Evolutionary conservation across 2,888 invertebrate species (phyloP).

Genomic region (Conistra vaccinii): DNA sequence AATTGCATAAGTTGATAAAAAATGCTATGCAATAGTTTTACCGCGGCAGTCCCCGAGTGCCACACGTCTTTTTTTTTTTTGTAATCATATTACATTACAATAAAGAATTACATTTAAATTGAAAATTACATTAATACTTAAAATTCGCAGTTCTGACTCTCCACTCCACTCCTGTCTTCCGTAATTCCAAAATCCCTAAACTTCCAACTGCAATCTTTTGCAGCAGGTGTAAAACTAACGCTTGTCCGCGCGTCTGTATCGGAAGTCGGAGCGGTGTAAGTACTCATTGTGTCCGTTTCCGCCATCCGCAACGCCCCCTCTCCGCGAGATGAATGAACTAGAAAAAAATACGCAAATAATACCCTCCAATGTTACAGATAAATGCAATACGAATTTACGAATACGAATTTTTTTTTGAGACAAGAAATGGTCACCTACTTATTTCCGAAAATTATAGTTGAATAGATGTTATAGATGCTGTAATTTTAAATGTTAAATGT

Average conservation of each 20-base stretch:
- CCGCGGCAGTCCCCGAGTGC: too few species aligned
- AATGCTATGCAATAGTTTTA: too few species aligned
- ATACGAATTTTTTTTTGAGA: constrained; percentile 1
- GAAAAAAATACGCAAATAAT: constrained; percentile 48
- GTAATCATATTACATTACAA: too few species aligned
- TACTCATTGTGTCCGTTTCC: constrained; percentile 86
- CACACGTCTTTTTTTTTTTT: too few species aligned
- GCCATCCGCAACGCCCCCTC: constrained; percentile 76
- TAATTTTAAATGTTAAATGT: constrained; percentile 8
- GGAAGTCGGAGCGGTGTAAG: constrained; percentile 82
- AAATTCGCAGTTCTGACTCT: too few species aligned
- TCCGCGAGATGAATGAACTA: constrained; percentile 75
- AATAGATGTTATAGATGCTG: not conserved
- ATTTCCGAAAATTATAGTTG: constrained; percentile 22
- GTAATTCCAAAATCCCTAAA: too few species aligned
- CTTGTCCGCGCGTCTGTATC: constrained; percentile 77
- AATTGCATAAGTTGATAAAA: too few species aligned
- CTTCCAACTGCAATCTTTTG: not conserved
- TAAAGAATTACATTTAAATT: too few species aligned
- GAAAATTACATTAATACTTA: too few species aligned
- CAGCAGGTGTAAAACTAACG: constrained; percentile 51
- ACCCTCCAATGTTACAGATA: constrained; percentile 53
- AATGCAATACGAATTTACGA: constrained; percentile 39
- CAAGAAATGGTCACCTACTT: constrained; percentile 3
- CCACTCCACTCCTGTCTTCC: too few species aligned